Evolutionary conservation across 2,113 vertebrate species (phyloP).

Genomic region (Calonectris borealis): DNA sequence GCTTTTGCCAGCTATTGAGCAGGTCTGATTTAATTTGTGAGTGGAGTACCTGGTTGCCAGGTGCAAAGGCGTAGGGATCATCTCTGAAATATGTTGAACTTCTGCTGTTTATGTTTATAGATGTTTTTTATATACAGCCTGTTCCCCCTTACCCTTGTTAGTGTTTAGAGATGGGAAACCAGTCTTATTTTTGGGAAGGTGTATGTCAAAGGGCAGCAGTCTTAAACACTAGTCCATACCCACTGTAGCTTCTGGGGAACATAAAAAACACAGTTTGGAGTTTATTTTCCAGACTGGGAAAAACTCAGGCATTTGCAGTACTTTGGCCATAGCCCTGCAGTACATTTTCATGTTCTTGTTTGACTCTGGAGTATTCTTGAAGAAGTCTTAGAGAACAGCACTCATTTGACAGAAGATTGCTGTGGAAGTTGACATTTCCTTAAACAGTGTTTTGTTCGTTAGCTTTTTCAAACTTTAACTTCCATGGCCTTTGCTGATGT

Average conservation of each 20-base stretch:
- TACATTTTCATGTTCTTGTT: background rate
- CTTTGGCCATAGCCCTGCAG: background rate
- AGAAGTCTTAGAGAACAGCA: background rate
- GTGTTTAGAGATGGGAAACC: background rate
- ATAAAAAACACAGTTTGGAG: background rate
- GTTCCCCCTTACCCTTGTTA: background rate
- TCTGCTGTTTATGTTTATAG: background rate
- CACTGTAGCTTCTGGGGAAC: background rate
- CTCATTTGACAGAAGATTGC: background rate
- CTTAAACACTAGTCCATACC: background rate
- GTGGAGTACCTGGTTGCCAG: background rate
- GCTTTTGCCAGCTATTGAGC: background rate
- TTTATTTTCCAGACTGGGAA: background rate
- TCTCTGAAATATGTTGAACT: background rate
- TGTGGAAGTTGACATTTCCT: background rate
- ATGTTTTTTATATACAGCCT: background rate
- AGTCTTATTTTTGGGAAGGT: background rate
- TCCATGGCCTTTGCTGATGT: background rate
- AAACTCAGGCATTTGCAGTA: background rate
- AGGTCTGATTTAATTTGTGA: background rate
- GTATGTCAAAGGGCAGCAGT: background rate
- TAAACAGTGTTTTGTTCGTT: background rate
- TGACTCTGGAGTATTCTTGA: background rate
- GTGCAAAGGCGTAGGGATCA: background rate
- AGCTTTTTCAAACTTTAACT: background rate